Percentiles rank a stretch among this genome's conserved stretches.
Conservation (phyloP, 2,888 invertebrate species). For the Brachylomia viminalis region DNA sequence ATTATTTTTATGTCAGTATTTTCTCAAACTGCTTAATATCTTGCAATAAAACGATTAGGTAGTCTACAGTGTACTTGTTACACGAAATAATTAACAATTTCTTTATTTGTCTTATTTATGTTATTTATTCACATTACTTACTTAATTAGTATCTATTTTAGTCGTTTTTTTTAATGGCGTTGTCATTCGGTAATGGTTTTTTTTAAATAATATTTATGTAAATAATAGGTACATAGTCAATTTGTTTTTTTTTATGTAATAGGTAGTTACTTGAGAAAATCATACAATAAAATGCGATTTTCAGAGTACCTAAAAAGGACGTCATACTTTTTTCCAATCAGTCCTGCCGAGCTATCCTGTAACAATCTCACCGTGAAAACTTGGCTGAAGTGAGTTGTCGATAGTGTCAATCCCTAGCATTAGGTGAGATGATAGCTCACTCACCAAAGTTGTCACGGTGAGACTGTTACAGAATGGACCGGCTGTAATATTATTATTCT, state of each 20-base stretch:
- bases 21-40: background rate
- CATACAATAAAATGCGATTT: slow-evolving; percentile 26
- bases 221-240: background rate
- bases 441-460: too few species aligned
- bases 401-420: too few species aligned
- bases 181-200: background rate
- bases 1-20: slow-evolving; percentile 6
- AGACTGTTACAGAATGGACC: too few species aligned
- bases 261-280: background rate
- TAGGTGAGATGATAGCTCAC: too few species aligned
- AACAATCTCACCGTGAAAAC: too few species aligned
- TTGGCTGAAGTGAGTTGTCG: too few species aligned
- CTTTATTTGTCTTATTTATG: too few species aligned
- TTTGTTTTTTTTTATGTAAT: background rate
- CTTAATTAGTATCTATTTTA: background rate
- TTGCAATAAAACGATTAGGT: slow-evolving; percentile 38
- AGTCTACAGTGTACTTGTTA: slow-evolving; percentile 24
- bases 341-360: too few species aligned
- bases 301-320: background rate
- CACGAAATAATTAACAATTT: background rate
- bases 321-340: background rate
- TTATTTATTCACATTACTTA: too few species aligned
- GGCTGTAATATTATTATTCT: background rate
- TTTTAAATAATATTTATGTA: background rate
- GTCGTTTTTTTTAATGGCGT: background rate